Percentiles rank a stretch among this genome's conserved stretches.
These are phyloP conservation scores for Cyclophora punctaria DNA, from an alignment of 2,888 invertebrate genomes.

Conservation along the genomic window DNA sequence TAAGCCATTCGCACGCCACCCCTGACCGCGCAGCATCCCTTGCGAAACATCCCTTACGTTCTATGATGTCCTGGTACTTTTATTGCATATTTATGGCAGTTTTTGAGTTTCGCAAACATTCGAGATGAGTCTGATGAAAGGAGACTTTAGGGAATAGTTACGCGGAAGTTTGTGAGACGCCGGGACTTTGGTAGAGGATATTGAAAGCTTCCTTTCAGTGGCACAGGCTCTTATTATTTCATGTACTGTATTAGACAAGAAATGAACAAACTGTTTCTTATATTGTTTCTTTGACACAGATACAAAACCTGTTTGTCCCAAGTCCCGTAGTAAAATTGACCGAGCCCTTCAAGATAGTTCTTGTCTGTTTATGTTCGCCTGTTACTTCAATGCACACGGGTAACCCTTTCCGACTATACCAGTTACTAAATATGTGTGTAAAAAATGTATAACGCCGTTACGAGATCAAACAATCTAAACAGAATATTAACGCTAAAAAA, in stretches of 20 bases:
- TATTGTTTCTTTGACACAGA: no score
- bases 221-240: no score
- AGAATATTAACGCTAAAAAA: conserved; percentile 12
- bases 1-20: conserved; percentile 36
- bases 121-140: conserved; percentile 6
- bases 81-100: conserved; percentile 67
- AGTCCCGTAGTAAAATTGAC: no score
- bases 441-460: neutral
- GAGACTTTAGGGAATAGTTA: conserved; percentile 7
- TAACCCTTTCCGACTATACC: conserved; percentile 29
- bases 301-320: no score
- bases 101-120: conserved; percentile 51
- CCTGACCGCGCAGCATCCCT: conserved; percentile 65
- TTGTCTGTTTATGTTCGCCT: conserved; percentile 31
- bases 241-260: no score
- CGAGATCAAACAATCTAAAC: neutral
- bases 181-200: no score
- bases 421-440: neutral
- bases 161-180: neutral
- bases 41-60: conserved; percentile 47
- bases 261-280: no score
- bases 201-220: no score
- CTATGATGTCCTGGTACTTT: conserved; percentile 62
- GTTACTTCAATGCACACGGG: conserved; percentile 33
- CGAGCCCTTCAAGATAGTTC: conserved; percentile 5